Evolutionary conservation across 2,888 invertebrate genomes (phyloP), one percentile per base, ranked within the genome.

Genomic region (Idaea biselata): DNA sequence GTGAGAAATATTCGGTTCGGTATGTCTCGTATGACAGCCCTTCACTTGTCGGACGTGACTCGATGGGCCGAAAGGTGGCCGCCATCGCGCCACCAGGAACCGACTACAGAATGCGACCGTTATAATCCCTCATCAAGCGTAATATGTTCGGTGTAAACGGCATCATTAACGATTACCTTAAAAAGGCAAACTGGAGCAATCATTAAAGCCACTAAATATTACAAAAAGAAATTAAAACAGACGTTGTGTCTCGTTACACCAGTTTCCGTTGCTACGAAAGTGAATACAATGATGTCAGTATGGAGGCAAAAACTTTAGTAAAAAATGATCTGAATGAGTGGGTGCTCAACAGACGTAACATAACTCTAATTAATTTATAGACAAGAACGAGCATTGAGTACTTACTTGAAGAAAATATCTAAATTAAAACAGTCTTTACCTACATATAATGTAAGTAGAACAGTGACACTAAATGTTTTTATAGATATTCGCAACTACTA

Each of bases 111-210:
- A 86, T 80, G 79, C 70, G 74, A 82, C 89, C 89, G 89, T 87
- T 89, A 89, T 87, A 88, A 89, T 89, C 88, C 88, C 86, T 87
- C 91, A 87, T 87, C 88, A 81, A 81, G 81, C 80, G 81, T 83
- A 84, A 83, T 87, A 85, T 82, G 85, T 85, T 81, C 81, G 83
- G 88, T 86, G 87, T 86, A 91, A 90, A 88, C 89, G 83, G 86
- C 88, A 88, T 91, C 89, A 90, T 92, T 91, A 91, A 89, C 83
- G 89, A 88, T 84, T 81, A 80, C 91, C 91, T 87, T 91, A 87
- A 90, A 89, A 91, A 90, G 91, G 87, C 81, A 83, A 90, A 89
- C 85, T 86, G 82, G 89, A 88, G 87, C 91, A 88, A 87, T 91
- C 86, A 90, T 89, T 90, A 89, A 89, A 89, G 82, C 87, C 83